Evolutionary conservation across 2,797 vertebrate genomes (phyloP).

Genomic region (Pangasius djambal): DNA sequence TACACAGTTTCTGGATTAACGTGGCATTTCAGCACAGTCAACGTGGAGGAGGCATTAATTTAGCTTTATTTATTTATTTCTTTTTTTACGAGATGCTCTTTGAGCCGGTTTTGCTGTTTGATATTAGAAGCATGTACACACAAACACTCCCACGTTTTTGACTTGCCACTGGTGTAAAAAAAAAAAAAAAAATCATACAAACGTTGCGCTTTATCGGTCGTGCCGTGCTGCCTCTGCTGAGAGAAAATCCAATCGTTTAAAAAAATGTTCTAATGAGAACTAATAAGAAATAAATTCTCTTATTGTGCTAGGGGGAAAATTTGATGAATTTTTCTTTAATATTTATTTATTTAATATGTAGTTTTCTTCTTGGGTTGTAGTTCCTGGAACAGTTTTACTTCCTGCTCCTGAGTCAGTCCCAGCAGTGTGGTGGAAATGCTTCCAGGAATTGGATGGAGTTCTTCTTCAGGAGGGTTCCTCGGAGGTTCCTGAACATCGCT

Average conservation of each 20-base stretch:
- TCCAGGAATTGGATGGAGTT: background rate
- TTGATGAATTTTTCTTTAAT: background rate
- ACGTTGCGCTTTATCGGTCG: background rate
- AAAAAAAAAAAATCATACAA: constrained; percentile 1
- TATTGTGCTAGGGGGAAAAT: background rate
- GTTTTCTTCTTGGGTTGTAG: background rate
- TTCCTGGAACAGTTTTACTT: background rate
- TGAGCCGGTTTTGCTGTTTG: background rate
- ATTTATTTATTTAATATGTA: background rate
- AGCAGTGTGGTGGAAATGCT: background rate
- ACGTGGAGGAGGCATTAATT: background rate
- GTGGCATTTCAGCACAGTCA: background rate
- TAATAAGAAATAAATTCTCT: background rate
- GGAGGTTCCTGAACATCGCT: background rate
- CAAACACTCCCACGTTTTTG: background rate
- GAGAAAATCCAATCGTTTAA: background rate
- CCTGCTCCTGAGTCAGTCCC: background rate
- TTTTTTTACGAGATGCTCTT: background rate
- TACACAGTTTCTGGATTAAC: background rate
- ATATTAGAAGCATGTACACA: background rate
- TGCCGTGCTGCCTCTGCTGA: background rate
- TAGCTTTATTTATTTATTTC: background rate
- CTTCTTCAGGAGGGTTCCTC: background rate
- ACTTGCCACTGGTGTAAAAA: background rate
- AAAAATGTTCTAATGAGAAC: background rate